Percentiles rank a stretch among this genome's conserved stretches.
Conservation (phyloP, 2,113 vertebrate genomes). For the Onychostruthus taczanowskii region DNA sequence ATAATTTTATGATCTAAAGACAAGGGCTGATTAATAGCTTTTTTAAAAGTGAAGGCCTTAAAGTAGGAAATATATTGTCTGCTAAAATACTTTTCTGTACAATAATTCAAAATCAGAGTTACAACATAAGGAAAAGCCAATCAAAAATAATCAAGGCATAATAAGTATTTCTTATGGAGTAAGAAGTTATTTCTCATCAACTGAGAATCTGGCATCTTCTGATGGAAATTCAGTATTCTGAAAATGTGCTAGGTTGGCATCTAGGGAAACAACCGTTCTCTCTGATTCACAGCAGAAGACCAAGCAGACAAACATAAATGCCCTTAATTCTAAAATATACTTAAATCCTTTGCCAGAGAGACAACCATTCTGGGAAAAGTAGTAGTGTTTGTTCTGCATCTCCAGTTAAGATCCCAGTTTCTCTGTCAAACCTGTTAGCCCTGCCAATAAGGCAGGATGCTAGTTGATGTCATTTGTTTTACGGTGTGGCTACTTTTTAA, state of each 20-base stretch:
- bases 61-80: neutral
- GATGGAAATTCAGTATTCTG: neutral
- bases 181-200: neutral
- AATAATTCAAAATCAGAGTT: neutral
- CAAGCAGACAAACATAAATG: neutral
- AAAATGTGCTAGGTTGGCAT: neutral
- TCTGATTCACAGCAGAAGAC: neutral
- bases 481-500: neutral
- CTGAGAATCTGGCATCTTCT: neutral
- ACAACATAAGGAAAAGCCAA: neutral
- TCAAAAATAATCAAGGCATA: neutral
- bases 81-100: neutral
- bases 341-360: neutral
- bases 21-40: neutral
- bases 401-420: neutral
- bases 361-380: neutral
- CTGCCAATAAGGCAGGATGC: neutral
- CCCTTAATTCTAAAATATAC: neutral
- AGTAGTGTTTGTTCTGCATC: neutral
- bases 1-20: slow-evolving; percentile 3
- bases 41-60: neutral
- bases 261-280: neutral
- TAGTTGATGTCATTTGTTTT: neutral
- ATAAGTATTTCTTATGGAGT: neutral
- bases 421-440: neutral